Percentiles rank a stretch among this genome's conserved stretches.
Conservation (phyloP, 2,888 invertebrate species). For the Chloromyia formosa region DNA sequence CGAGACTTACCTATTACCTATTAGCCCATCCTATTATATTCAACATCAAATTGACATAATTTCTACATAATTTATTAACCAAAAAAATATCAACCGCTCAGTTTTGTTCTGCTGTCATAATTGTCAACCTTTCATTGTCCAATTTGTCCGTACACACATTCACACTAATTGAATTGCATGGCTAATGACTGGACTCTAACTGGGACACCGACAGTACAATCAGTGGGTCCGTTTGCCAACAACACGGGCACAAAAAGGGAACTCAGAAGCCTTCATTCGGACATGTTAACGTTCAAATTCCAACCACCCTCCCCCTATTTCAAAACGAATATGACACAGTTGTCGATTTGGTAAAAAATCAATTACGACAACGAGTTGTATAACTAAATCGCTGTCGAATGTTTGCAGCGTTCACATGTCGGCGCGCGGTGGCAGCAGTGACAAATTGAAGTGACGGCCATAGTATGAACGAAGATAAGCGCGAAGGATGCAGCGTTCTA, state of each 20-base stretch:
- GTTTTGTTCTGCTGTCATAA: too few relatives aligned
- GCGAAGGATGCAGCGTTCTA: too few relatives aligned
- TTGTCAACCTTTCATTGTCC: too few relatives aligned
- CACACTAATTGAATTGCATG: not conserved
- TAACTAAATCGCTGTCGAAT: conserved; percentile 29
- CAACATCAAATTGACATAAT: too few relatives aligned
- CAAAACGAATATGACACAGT: conserved; percentile 35
- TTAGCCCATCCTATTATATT: too few relatives aligned
- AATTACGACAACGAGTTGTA: conserved; percentile 29
- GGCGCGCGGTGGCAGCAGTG: conserved; percentile 2
- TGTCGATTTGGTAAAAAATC: conserved; percentile 41
- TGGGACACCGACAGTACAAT: not conserved
- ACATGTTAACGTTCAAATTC: not conserved
- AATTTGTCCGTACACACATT: not conserved
- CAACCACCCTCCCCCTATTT: conserved; percentile 1
- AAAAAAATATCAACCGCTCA: too few relatives aligned
- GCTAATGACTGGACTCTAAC: not conserved
- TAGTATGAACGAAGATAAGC: conserved; percentile 23
- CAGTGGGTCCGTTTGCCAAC: not conserved
- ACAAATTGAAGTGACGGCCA: conserved; percentile 37
- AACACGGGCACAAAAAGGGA: not conserved
- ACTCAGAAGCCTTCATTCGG: not conserved
- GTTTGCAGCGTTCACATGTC: conserved; percentile 28
- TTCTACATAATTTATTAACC: too few relatives aligned
- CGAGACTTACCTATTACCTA: too few relatives aligned